Evolutionary conservation across 37 sponge, comb jelly and placozoan genomes (phyloP), one percentile per base, ranked within the genome.

Genomic region (Crambe crambe): DNA sequence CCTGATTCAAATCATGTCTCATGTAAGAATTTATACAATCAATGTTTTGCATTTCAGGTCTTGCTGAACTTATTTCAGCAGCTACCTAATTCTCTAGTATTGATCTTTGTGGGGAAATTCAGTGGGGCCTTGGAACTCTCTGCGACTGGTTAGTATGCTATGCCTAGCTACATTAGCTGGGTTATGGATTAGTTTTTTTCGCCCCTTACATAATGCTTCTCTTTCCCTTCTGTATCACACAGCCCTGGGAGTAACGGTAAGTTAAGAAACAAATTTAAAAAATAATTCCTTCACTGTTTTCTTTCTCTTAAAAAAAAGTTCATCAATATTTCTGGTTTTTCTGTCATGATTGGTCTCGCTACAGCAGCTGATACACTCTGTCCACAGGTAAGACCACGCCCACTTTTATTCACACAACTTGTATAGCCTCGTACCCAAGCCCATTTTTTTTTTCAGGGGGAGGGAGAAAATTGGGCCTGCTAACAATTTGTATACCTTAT

Each of bases 331-430:
- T 82, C 89, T 58, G 89, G 89, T 2, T 6, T 75, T 35, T 67
- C 78, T 1, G 78, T 88, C 22, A 56, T 37, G 1, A 69, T 82
- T 56, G 89, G 89, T 36, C 56, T 88, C n/a, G 40, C 83, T 4
- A 32, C 72, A 12, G 89, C 89, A 51, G 82, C 83, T 36, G 89
- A 89, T 27, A 89, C 89, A 15, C 80, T 89, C 31, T 78, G 84
- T 23, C 54, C 89, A 1, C 89, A 89, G 67, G 89, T 82, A 79
- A 42, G 59, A 58, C 6, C 20, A 58, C 6, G 3, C 20, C 59
- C 20, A 58, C 6, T 12, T 18, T 18, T 4, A n/a, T n/a, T n/a
- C n/a, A n/a, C n/a, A n/a, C n/a, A n/a, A n/a, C n/a, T n/a, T n/a
- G n/a, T n/a, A n/a, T n/a, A n/a, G n/a, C n/a, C n/a, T n/a, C n/a